A percentile compares a stretch with the other conserved stretches of the same genome.
phyloP scores from a whole-genome alignment of 2,888 invertebrate genomes.

The Pterostichus niger region DNA sequence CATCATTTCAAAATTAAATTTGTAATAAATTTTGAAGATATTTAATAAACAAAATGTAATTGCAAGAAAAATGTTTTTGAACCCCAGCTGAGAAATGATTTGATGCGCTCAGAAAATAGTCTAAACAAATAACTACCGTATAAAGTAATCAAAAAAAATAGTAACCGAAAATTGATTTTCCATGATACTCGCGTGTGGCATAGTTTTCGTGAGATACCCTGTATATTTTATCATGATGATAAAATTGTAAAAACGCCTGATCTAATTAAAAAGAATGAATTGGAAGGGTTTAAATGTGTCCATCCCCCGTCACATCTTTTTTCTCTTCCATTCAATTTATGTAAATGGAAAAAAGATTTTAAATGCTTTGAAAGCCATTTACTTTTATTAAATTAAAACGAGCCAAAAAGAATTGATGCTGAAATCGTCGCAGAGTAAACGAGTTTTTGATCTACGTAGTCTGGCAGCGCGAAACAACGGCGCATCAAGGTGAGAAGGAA shows the following conservation, averaged over 20 bases:
- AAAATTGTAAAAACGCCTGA: conserved; percentile 26
- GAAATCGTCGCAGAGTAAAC: conserved; percentile 36
- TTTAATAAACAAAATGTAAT: no score
- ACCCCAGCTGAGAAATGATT: no score
- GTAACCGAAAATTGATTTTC: no score
- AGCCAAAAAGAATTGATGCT: conserved; percentile 30
- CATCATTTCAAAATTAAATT: no score
- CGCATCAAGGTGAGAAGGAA: conserved; percentile 10
- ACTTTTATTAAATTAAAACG: conserved; percentile 58
- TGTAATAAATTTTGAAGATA: no score
- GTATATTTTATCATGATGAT: not conserved
- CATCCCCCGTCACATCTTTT: not conserved
- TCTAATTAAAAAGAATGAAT: conserved; percentile 45
- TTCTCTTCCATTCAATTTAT: conserved; percentile 38
- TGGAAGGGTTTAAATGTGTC: conserved; percentile 7
- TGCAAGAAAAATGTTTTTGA: no score
- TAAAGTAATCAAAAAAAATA: no score
- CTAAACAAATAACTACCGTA: no score
- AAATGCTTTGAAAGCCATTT: conserved; percentile 58
- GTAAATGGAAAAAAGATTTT: conserved; percentile 55
- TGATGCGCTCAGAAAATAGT: no score
- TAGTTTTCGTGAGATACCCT: no score
- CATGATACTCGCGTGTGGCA: no score
- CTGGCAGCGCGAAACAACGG: conserved; percentile 7
- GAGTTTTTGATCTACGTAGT: conserved; percentile 36